These are phyloP conservation scores for Sphaerolaimus hirsutus DNA, from an alignment of 2,888 invertebrate species.

Conservation along the genomic window DNA sequence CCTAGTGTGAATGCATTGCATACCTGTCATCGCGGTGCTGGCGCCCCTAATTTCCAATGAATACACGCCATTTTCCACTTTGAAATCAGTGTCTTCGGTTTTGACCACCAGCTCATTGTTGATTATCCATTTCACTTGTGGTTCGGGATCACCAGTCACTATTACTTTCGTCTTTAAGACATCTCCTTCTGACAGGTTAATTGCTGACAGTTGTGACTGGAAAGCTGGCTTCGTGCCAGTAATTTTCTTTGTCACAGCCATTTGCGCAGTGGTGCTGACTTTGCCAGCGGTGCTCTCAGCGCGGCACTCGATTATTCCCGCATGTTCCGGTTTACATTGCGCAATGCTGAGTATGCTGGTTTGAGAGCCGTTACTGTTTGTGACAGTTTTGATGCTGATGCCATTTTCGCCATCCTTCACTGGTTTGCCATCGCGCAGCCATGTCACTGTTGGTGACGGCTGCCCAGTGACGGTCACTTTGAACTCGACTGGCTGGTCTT, in stretches of 20 bases:
- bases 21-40: constrained; percentile 30
- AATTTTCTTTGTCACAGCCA: constrained; percentile 13
- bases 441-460: neutral
- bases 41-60: constrained; percentile 27
- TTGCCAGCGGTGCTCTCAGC: neutral
- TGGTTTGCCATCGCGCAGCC: constrained; percentile 3
- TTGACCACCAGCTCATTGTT: constrained; percentile 17
- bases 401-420: neutral
- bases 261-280: neutral
- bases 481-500: constrained; percentile 7
- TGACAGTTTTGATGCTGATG: neutral
- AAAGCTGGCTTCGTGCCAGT: constrained; percentile 20
- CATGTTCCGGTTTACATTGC: neutral
- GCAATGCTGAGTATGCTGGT: neutral
- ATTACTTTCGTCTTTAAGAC: constrained; percentile 59
- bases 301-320: neutral
- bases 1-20: no score
- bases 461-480: neutral
- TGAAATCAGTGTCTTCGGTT: constrained; percentile 22
- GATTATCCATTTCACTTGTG: constrained; percentile 49
- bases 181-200: constrained; percentile 58
- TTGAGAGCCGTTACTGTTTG: neutral
- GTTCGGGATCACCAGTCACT: constrained; percentile 65
- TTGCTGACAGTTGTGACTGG: constrained; percentile 23
- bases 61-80: constrained; percentile 23